A percentile compares a stretch with the other conserved stretches of the same genome.
Conservation (phyloP, 2,113 vertebrate species). For the Barbus barbus region DNA sequence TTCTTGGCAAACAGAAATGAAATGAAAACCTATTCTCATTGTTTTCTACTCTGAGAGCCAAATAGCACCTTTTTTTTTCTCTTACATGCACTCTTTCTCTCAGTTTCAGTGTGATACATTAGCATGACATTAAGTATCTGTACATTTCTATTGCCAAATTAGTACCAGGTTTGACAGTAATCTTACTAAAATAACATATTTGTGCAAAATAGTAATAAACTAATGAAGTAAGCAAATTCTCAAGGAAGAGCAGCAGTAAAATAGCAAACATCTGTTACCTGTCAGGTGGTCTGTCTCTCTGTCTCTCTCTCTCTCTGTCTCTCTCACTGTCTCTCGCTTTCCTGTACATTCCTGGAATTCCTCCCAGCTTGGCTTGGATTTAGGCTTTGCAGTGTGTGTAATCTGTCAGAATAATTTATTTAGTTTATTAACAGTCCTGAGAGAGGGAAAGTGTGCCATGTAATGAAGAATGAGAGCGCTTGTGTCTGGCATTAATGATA, state of each 20-base stretch:
- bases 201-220: not conserved
- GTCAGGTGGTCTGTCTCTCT: not conserved
- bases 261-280: conserved; percentile 1
- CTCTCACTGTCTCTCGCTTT: not conserved
- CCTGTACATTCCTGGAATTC: conserved; percentile 19
- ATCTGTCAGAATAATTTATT: conserved; percentile 63
- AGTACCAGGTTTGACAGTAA: not conserved
- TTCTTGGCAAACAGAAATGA: conserved; percentile 23
- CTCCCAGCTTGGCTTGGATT: conserved; percentile 29
- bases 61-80: not conserved
- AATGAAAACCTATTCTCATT: not conserved
- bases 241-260: not conserved
- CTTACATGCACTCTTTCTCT: not conserved
- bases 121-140: not conserved
- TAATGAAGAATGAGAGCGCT: conserved; percentile 56
- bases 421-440: conserved; percentile 58
- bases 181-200: not conserved
- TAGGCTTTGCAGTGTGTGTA: conserved; percentile 25
- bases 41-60: not conserved
- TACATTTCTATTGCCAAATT: not conserved
- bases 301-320: not conserved
- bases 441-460: conserved; percentile 39
- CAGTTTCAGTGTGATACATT: not conserved
- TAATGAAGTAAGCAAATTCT: not conserved
- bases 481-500: conserved; percentile 48